Base-by-base conservation (phyloP, 2,888 invertebrate species). In the Gymnoscelis rufifasciata region DNA sequence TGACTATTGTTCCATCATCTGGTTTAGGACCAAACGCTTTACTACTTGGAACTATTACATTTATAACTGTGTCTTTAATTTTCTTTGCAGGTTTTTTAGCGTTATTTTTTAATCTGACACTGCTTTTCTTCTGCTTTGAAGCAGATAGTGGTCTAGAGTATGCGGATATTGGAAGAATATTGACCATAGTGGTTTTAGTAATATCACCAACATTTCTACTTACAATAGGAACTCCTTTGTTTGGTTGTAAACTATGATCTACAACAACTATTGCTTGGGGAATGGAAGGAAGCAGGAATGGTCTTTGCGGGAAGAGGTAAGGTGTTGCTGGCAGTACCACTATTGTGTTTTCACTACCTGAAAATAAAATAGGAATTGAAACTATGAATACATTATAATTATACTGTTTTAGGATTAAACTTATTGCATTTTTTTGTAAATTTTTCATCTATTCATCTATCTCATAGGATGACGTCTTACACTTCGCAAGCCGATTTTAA, bases 121-220 rank as follows among this genome's bases (percentile, higher is more conserved):
- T 69, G 52, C 43, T 70, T 62, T 78, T 87, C 59, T 78, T 86
- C 47, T 44, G 60, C 70, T 78, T 87, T 19, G 59, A 66, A 13
- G 76, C 81, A 38, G 88, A 87, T 29, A 86, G 51, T 23, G 87
- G 78, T 47, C 72, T 74, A 11, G 88, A 86, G 62, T 86, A 88
- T n/a, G 88, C 88, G 33, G 88, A 79, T 75, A 88, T 86, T 15
- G 88, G 88, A 51, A 87, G 62, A 49, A 87, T 81, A 68, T 88
- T 88, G 24, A 88, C 88, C 84, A 83, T 88, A 26, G 88, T 88
- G 26, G 88, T 88, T 74, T 77, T 88, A 14, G 88, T 87, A 33
- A 79, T 74, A 59, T 88, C 86, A 55, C 71, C 75, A 56, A 54
- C 71, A 55, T 66, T 80, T 69, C 80, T 82, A 57, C 71, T 79